Evolutionary conservation across 53 echinoderm and acorn worm species (phyloP).

Genomic region (Antedon mediterranea): DNA sequence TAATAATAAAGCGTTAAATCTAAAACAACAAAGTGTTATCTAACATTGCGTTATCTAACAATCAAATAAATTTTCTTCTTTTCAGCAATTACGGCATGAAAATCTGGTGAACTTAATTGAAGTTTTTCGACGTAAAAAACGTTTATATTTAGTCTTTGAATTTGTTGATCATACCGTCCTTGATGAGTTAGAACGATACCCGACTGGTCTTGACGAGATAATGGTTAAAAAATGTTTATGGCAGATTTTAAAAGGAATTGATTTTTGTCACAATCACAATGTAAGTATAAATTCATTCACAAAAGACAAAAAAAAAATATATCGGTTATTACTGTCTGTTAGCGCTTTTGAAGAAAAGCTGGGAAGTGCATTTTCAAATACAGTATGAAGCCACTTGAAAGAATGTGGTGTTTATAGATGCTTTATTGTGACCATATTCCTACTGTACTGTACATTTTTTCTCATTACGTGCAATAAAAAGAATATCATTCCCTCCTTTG

Average conservation of each 20-base stretch:
- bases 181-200: conserved; percentile 84
- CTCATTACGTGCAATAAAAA: too few species aligned
- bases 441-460: too few species aligned
- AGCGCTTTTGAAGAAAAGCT: too few species aligned
- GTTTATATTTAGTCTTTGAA: conserved; percentile 96
- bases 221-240: conserved; percentile 80
- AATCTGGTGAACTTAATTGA: conserved; percentile 94
- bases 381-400: too few species aligned
- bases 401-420: too few species aligned
- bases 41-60: too few species aligned
- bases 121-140: conserved; percentile 93
- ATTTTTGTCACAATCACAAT: conserved; percentile 92
- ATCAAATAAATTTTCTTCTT: not conserved
- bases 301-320: not conserved
- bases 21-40: too few species aligned
- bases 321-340: too few species aligned
- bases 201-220: conserved; percentile 71
- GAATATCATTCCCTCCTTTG: too few species aligned
- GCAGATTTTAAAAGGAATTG: conserved; percentile 93
- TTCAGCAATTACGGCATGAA: conserved; percentile 94
- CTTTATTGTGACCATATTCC: too few species aligned
- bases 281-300: conserved; percentile 27
- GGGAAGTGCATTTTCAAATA: too few species aligned
- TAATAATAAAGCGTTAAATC: too few species aligned
- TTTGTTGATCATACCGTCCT: conserved; percentile 97